phyloP scores from a whole-genome alignment of 2,797 vertebrate species.

The Pipistrellus nathusii region DNA sequence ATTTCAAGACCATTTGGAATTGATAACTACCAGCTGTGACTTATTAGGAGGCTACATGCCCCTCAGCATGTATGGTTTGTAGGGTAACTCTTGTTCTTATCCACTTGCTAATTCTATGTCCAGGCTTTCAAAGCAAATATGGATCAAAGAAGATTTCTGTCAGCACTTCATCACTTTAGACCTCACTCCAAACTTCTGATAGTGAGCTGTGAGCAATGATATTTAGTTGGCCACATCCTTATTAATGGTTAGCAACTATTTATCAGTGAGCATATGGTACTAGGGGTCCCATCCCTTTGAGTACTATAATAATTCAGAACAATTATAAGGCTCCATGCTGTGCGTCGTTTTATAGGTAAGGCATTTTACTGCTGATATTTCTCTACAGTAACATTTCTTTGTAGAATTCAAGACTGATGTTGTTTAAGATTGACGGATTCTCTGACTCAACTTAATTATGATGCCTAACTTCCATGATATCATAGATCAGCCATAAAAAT shows the following conservation, averaged over 20 bases:
- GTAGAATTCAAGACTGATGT: constrained; percentile 5
- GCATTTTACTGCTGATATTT: constrained; percentile 28
- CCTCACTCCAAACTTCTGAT: constrained; percentile 21
- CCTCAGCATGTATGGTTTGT: neutral
- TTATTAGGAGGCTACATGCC: constrained; percentile 25
- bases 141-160: constrained; percentile 41
- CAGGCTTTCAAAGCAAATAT: constrained; percentile 36
- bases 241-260: neutral
- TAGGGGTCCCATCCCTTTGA: neutral
- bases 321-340: neutral
- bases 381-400: constrained; percentile 36
- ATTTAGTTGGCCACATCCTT: constrained; percentile 24
- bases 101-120: constrained; percentile 16
- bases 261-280: neutral
- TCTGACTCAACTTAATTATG: constrained; percentile 50
- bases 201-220: neutral
- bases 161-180: constrained; percentile 1
- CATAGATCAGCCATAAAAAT: constrained; percentile 5
- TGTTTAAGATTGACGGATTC: constrained; percentile 35
- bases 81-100: constrained; percentile 44
- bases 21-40: constrained; percentile 49
- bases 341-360: neutral
- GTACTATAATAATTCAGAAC: neutral
- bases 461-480: constrained; percentile 14
- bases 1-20: constrained; percentile 56